Evolutionary conservation across 2,888 invertebrate species (phyloP).

Genomic region (Monopis laevigella): DNA sequence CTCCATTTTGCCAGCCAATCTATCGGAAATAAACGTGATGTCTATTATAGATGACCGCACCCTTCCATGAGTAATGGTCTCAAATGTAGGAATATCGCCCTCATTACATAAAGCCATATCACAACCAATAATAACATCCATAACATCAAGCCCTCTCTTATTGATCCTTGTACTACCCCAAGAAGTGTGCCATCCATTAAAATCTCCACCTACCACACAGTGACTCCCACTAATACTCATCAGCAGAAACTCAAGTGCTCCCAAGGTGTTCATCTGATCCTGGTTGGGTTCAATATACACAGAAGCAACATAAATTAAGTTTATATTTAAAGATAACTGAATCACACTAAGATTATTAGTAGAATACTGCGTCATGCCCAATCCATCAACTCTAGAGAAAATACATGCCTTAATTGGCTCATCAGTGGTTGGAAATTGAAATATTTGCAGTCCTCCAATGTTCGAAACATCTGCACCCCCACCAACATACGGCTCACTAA

Average conservation of each 20-base stretch:
- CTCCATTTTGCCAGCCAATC: background rate
- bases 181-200: conserved; percentile 21
- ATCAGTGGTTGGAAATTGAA: conserved; percentile 11
- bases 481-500: conserved; percentile 16
- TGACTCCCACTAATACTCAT: background rate
- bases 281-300: conserved; percentile 2
- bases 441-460: conserved; percentile 11
- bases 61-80: conserved; percentile 13
- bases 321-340: background rate
- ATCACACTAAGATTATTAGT: conserved; percentile 13
- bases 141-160: conserved; percentile 10
- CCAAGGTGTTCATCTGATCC: background rate
- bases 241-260: background rate
- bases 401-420: conserved; percentile 9
- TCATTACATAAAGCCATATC: conserved; percentile 17
- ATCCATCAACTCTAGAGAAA: background rate
- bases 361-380: conserved; percentile 14
- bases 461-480: conserved; percentile 8
- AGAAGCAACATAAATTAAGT: conserved; percentile 7
- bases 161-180: conserved; percentile 20
- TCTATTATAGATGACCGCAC: conserved; percentile 15
- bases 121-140: conserved; percentile 6
- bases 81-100: conserved; percentile 15
- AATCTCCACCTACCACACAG: conserved; percentile 19
- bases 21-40: conserved; percentile 12